Evolutionary conservation across 2,113 vertebrate genomes (phyloP), one percentile per base, ranked within the genome.

Genomic region (Psilopogon haemacephalus): DNA sequence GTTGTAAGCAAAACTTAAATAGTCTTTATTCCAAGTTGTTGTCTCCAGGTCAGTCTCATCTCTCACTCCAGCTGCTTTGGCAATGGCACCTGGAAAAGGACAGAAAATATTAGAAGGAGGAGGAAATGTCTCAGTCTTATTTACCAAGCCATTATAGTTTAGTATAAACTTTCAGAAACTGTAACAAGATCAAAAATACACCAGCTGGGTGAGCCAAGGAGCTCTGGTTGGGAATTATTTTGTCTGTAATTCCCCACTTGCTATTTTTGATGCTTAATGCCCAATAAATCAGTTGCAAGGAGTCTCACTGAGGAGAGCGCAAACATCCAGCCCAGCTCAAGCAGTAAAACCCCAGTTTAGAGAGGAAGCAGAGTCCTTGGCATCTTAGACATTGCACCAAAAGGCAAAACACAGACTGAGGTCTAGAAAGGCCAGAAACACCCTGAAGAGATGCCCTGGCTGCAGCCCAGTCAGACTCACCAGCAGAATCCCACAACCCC

Each of bases 61-160:
- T 83, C 92, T 95, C 98, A 99, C 59, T 97, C 98, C 97, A 99
- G 95, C 71, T 93, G 97, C 98, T 99, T 99, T 33, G 99, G 99
- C 91, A 99, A 93, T 2, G 98, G 99, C 54, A 99, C 98, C 99
- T 99, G 96, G 74, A 50, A 46, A 97, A 89, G 40, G 92, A 96
- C 55, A 63, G 24, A 8, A 32, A 64, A 46, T 26, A 30, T 94
- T 28, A 44, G n/a, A n/a, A 94, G 21, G 38, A 86, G 68, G 8
- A 70, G 44, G 60, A 70, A 82, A 69, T 60, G 37, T 75, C 26
- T 52, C 67, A 37, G 33, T 46, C 27, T 63, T 62, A 32, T 40
- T 77, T 92, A 59, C 24, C 44, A 90, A 44, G 28, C 19, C 44
- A 8, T 2, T 55, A 87, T 27, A 42, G 11, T 50, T 70, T 56